Evolutionary conservation across 2,113 vertebrate genomes (phyloP).

Genomic region (Elachura formosa): DNA sequence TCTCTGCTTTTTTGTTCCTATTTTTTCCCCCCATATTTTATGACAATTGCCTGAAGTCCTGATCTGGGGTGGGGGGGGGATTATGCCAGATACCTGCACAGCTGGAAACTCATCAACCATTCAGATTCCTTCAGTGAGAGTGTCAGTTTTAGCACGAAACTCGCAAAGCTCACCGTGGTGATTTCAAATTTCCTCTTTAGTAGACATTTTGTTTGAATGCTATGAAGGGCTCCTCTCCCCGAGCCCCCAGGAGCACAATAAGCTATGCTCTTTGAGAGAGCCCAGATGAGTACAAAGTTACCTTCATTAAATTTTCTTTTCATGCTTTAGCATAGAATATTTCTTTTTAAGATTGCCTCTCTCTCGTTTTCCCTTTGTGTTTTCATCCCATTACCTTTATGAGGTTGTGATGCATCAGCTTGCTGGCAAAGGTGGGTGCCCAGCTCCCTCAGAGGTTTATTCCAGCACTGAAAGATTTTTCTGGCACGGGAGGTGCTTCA

Average conservation of each 20-base stretch:
- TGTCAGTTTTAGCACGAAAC: constrained; percentile 6
- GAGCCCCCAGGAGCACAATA: not conserved
- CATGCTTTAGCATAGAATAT: not conserved
- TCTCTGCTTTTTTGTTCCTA: not conserved
- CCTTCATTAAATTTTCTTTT: constrained; percentile 31
- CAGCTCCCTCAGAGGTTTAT: not conserved
- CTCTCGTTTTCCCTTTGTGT: constrained; percentile 33
- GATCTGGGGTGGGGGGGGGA: not conserved
- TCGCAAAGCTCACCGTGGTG: not conserved
- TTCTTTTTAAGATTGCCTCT: not conserved
- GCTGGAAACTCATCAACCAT: constrained; percentile 41
- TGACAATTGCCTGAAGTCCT: constrained; percentile 13
- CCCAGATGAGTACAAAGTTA: constrained; percentile 2
- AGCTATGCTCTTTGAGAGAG: constrained; percentile 36
- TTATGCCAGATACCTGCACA: constrained; percentile 17
- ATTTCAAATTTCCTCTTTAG: constrained; percentile 42
- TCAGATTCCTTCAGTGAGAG: constrained; percentile 36
- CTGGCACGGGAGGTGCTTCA: not conserved
- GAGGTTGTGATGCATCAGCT: constrained; percentile 19
- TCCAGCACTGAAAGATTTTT: not conserved
- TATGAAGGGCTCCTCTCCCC: not conserved
- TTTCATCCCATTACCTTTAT: constrained; percentile 16
- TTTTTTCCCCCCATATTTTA: not conserved
- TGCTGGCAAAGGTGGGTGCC: constrained; percentile 5
- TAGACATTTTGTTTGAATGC: constrained; percentile 49